A percentile compares a stretch with the other conserved stretches of the same genome.
Conservation (phyloP, 2,888 invertebrate genomes). For the Strigamia crassipes region DNA sequence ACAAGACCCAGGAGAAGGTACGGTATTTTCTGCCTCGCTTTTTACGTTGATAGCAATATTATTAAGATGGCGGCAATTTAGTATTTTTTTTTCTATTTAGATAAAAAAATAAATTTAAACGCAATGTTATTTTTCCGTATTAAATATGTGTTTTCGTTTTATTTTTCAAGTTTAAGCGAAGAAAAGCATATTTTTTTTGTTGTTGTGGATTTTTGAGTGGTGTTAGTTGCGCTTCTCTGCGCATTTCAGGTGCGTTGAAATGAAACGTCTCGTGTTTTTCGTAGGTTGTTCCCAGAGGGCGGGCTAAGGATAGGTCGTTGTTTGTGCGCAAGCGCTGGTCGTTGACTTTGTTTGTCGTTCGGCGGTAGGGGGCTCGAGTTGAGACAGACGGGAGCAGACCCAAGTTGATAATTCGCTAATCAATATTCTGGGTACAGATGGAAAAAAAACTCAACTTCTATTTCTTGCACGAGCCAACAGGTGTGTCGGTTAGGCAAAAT, state of each 20-base stretch:
- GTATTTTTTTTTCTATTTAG: background rate
- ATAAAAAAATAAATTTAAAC: background rate
- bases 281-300: conserved; percentile 19
- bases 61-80: conserved; percentile 18
- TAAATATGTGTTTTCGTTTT: background rate
- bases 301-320: conserved; percentile 7
- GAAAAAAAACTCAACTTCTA: conserved; percentile 14
- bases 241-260: conserved; percentile 27
- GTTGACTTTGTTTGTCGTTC: conserved; percentile 28
- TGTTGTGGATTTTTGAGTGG: background rate
- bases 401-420: conserved; percentile 38
- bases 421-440: conserved; percentile 33
- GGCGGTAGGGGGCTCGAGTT: conserved; percentile 12
- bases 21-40: conserved; percentile 21
- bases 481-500: conserved; percentile 26
- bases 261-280: conserved; percentile 32
- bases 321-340: conserved; percentile 35
- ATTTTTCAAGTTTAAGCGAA: background rate
- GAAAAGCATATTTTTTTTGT: background rate
- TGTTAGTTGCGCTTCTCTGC: conserved; percentile 36
- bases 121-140: background rate
- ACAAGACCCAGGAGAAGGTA: conserved; percentile 38
- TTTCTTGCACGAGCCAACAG: conserved; percentile 32
- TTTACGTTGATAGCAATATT: conserved; percentile 26
- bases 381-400: conserved; percentile 3